phyloP scores from a whole-genome alignment of 2,797 vertebrate species.

The Fistularia tabacaria region DNA sequence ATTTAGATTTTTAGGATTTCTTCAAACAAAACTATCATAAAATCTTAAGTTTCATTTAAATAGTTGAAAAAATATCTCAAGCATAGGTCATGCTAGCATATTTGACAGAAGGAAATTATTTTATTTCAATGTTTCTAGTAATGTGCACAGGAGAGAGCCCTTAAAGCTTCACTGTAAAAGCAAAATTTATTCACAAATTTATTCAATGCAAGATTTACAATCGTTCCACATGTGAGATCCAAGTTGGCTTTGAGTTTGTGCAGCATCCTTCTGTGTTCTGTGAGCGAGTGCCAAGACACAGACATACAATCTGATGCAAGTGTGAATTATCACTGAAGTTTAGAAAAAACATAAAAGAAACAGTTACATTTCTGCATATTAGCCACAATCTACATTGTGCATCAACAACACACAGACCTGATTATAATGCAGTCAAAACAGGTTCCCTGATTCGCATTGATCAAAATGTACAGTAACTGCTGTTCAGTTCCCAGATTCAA shows the following conservation, averaged over 20 bases:
- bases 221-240: conserved; percentile 56
- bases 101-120: too few species aligned
- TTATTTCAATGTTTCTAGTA: background rate
- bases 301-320: conserved; percentile 36
- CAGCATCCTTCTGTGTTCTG: conserved; percentile 29
- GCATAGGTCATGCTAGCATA: too few species aligned
- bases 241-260: conserved; percentile 45
- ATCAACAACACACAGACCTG: background rate
- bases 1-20: too few species aligned
- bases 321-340: conserved; percentile 11
- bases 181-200: conserved; percentile 63
- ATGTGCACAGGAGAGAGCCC: background rate
- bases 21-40: too few species aligned
- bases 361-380: conserved; percentile 1
- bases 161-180: conserved; percentile 40
- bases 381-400: background rate
- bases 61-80: too few species aligned
- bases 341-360: background rate
- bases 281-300: conserved; percentile 11
- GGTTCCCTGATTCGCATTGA: conserved; percentile 23
- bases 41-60: too few species aligned
- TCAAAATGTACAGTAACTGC: background rate
- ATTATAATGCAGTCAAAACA: conserved; percentile 17
- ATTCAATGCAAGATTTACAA: conserved; percentile 56
- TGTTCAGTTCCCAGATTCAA: background rate